Percentiles rank a stretch among this genome's conserved stretches.
Evolutionary conservation across 2,113 vertebrate genomes (phyloP).

Genomic region (Mesitornis unicolor): DNA sequence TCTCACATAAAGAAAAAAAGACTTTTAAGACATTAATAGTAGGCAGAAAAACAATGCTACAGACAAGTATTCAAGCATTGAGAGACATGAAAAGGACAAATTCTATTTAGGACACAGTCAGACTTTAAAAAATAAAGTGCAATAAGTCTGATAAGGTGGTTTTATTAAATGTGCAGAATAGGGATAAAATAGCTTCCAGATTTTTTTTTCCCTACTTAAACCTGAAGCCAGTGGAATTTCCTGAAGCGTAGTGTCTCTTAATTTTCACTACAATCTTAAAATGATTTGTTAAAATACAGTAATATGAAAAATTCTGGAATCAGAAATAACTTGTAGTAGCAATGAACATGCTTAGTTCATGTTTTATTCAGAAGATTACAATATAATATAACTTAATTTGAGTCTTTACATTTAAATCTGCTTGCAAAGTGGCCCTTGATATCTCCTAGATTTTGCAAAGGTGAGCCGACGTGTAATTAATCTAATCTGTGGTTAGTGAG

Average conservation of each 20-base stretch:
- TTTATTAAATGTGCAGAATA: background rate
- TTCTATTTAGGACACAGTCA: background rate
- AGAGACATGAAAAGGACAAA: background rate
- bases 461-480: background rate
- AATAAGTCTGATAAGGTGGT: background rate
- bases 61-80: background rate
- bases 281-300: background rate
- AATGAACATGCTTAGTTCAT: background rate
- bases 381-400: background rate
- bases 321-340: background rate
- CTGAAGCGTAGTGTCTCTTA: background rate
- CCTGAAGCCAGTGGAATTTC: background rate
- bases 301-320: background rate
- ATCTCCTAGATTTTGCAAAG: background rate
- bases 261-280: background rate
- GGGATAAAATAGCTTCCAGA: background rate
- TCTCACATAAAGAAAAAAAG: background rate
- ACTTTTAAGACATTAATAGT: background rate
- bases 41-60: background rate
- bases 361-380: background rate
- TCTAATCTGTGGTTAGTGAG: background rate
- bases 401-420: background rate
- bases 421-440: background rate
- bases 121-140: background rate
- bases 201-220: background rate